These are phyloP conservation scores for Seriola dumerili DNA, from an alignment of 2,113 vertebrate genomes.

Conservation along the genomic window DNA sequence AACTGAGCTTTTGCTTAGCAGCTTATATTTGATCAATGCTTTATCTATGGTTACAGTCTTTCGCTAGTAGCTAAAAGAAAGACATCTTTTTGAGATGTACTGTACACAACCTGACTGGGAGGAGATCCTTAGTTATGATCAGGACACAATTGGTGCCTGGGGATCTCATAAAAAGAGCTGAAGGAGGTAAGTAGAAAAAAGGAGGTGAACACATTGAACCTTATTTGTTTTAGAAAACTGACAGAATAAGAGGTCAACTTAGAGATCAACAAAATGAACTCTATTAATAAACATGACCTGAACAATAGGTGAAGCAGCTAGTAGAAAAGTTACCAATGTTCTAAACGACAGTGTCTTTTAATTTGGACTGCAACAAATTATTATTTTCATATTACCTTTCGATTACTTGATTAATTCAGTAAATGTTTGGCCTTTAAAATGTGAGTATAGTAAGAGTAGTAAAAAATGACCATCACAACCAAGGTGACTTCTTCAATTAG, in stretches of 20 bases:
- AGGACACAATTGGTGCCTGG: background rate
- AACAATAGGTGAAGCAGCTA: background rate
- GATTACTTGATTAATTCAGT: too few species aligned
- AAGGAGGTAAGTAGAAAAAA: background rate
- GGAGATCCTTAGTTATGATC: background rate
- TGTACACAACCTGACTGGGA: background rate
- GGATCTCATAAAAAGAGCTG: background rate
- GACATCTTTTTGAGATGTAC: background rate
- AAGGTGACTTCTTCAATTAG: too few species aligned
- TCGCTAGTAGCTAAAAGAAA: background rate
- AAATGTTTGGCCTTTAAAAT: too few species aligned
- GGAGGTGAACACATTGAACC: background rate
- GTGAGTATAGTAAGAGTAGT: too few species aligned
- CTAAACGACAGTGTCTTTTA: background rate
- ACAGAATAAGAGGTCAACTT: background rate
- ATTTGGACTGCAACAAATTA: background rate
- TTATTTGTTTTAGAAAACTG: background rate
- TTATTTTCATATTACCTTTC: too few species aligned
- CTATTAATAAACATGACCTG: background rate
- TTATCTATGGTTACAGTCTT: background rate
- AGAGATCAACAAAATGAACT: background rate
- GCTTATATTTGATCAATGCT: slow-evolving; percentile 4
- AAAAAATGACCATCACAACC: too few species aligned
- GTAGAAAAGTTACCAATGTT: background rate
- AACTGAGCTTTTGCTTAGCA: slow-evolving; percentile 13